Evolutionary conservation across 2,113 vertebrate genomes (phyloP).

Genomic region (Melospiza georgiana): DNA sequence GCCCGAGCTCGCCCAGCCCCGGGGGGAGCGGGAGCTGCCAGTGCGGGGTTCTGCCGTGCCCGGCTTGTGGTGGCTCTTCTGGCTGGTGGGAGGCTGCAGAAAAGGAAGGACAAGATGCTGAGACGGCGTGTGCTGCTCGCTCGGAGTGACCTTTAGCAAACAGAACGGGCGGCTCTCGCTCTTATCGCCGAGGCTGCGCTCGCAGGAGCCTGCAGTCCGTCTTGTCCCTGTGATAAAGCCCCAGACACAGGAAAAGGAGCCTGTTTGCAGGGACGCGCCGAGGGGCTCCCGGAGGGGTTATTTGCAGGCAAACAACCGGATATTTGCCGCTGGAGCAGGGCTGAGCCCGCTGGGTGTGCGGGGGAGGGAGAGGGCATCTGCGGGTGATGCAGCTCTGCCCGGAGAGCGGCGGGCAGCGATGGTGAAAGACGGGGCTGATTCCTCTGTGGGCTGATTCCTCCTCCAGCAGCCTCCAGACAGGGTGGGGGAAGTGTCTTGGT

Average conservation of each 20-base stretch:
- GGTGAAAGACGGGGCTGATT: not conserved
- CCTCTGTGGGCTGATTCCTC: not conserved
- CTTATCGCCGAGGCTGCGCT: not conserved
- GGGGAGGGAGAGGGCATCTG: not conserved
- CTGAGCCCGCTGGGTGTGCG: not conserved
- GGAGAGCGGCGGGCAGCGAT: not conserved
- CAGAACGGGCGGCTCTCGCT: rapidly evolving
- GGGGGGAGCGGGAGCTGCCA: not conserved
- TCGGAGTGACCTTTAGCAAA: not conserved
- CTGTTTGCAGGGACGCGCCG: not conserved
- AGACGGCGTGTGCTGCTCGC: not conserved
- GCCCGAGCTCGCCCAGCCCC: not conserved
- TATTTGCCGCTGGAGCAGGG: not conserved
- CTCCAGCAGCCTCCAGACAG: not conserved
- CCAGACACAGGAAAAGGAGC: not conserved
- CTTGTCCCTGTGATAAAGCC: slow-evolving; percentile 2
- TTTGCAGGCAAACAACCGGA: not conserved
- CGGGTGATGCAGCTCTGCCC: not conserved
- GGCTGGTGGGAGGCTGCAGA: not conserved
- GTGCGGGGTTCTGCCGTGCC: rapidly evolving
- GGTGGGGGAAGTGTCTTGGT: not conserved
- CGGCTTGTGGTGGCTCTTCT: not conserved
- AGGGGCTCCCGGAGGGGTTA: not conserved
- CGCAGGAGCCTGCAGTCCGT: not conserved
- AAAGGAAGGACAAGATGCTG: not conserved